A percentile compares a stretch with the other conserved stretches of the same genome.
Conservation (phyloP, 2,113 vertebrate genomes). For the Eira barbara region DNA sequence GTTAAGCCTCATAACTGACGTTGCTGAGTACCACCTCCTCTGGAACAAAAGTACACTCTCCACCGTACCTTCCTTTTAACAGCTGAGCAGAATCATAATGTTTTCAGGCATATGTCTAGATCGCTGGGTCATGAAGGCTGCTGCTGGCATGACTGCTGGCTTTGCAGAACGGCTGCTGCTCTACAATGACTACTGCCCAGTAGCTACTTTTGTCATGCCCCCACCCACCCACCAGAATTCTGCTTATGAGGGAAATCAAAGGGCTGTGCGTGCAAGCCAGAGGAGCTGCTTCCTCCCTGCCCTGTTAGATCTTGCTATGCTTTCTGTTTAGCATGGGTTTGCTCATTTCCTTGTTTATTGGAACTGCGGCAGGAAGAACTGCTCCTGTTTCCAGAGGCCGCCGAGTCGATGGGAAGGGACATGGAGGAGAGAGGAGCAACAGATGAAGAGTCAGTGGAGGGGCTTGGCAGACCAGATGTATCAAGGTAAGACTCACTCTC, state of each 20-base stretch:
- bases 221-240: conserved; percentile 71
- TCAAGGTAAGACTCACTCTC: conserved; percentile 77
- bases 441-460: conserved; percentile 87
- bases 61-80: conserved; percentile 60
- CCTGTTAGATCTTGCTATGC: conserved; percentile 90
- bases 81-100: conserved; percentile 71
- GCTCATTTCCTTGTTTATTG: conserved; percentile 92
- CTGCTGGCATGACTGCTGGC: conserved; percentile 91
- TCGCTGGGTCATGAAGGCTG: conserved; percentile 90
- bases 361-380: conserved; percentile 91
- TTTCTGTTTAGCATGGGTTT: conserved; percentile 93
- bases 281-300: conserved; percentile 91
- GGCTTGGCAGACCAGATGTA: conserved; percentile 81
- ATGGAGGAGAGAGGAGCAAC: conserved; percentile 86
- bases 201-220: conserved; percentile 69
- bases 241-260: conserved; percentile 91
- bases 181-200: conserved; percentile 85
- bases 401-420: conserved; percentile 90
- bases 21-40: conserved; percentile 77
- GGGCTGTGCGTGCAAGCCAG: conserved; percentile 89
- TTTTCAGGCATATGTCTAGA: conserved; percentile 76
- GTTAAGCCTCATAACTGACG: conserved; percentile 69
- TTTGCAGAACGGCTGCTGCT: conserved; percentile 88
- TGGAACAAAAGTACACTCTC: conserved; percentile 74
- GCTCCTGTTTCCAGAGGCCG: conserved; percentile 90